phyloP scores from a whole-genome alignment of 1,140 invertebrate genomes.

The Popillia japonica region DNA sequence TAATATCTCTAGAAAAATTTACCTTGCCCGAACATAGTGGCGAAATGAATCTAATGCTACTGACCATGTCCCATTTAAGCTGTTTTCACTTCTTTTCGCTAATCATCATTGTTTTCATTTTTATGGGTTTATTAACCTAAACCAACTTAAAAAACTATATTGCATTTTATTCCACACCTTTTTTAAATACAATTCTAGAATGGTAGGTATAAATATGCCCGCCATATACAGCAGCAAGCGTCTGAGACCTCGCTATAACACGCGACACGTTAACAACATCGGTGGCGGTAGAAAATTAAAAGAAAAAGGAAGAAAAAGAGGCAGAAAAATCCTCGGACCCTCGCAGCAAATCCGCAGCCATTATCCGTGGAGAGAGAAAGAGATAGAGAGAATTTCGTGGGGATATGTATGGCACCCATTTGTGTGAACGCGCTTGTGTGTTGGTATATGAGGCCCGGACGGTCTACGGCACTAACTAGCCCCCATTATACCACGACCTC shows the following conservation, averaged over 20 bases:
- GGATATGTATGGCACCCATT: neutral
- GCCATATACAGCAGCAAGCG: too few species aligned
- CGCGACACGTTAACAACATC: neutral
- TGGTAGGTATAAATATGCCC: too few species aligned
- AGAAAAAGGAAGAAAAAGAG: neutral
- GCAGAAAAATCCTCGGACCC: neutral
- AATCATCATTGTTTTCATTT: too few species aligned
- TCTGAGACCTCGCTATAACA: neutral
- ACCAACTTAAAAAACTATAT: too few species aligned
- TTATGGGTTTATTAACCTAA: too few species aligned
- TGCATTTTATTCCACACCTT: too few species aligned
- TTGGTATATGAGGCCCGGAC: neutral
- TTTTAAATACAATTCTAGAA: too few species aligned
- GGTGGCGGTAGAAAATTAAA: neutral
- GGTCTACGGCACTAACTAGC: slow-evolving; percentile 36
- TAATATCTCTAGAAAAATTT: too few species aligned
- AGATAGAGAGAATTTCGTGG: neutral
- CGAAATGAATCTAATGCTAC: too few species aligned
- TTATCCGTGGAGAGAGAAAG: neutral
- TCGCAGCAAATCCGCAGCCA: neutral
- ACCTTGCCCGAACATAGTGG: too few species aligned
- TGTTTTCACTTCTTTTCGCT: too few species aligned
- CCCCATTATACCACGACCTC: slow-evolving; percentile 34
- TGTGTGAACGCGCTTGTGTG: neutral
- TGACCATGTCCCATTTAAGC: too few species aligned